Evolutionary conservation across 2,797 vertebrate genomes (phyloP).

Genomic region (Galago senegalensis): DNA sequence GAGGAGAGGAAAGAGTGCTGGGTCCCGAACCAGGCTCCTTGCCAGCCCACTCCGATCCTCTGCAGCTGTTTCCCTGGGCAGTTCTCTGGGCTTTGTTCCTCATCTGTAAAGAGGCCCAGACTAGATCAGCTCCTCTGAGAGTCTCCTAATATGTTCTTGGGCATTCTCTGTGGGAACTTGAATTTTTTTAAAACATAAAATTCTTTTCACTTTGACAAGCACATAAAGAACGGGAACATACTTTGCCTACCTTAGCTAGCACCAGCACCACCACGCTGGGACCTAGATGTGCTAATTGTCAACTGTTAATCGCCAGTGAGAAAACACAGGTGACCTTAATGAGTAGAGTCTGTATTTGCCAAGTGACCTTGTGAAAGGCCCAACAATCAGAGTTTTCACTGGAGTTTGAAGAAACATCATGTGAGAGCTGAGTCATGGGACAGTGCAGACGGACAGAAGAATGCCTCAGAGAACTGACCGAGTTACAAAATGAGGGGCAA

Average conservation of each 20-base stretch:
- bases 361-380: not conserved
- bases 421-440: not conserved
- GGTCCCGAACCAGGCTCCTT: too few relatives aligned
- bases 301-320: not conserved
- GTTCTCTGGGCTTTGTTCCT: not conserved
- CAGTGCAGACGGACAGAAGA: not conserved
- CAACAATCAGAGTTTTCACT: not conserved
- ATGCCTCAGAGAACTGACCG: not conserved
- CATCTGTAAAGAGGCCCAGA: not conserved
- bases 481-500: not conserved
- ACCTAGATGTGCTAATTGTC: not conserved
- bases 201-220: slow-evolving; percentile 22
- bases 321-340: not conserved
- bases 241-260: not conserved
- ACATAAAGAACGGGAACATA: not conserved
- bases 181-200: not conserved
- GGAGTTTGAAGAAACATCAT: not conserved
- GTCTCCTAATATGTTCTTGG: not conserved
- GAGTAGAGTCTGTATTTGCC: not conserved
- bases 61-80: not conserved
- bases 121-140: not conserved
- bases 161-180: slow-evolving; percentile 18
- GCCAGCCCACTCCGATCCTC: not conserved
- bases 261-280: not conserved
- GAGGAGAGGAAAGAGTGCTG: fast-evolving